A percentile compares a stretch with the other conserved stretches of the same genome.
These are phyloP conservation scores for Rhynchopsitta pachyrhyncha DNA, from an alignment of 2,113 vertebrate species.

Conservation along the genomic window DNA sequence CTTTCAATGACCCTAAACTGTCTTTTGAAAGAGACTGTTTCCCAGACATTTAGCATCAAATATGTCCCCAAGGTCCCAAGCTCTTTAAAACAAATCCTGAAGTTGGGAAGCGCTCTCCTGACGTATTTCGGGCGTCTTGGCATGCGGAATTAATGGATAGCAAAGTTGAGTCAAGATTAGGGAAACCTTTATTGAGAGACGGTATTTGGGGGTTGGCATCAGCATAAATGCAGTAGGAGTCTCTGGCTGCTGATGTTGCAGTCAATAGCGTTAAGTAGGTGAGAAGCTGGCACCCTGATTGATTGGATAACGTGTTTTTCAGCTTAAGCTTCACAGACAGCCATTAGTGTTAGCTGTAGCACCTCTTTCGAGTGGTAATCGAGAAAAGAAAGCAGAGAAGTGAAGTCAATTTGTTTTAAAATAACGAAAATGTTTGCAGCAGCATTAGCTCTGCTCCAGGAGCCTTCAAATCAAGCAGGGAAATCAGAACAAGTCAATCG, in stretches of 20 bases:
- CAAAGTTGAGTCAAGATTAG: not conserved
- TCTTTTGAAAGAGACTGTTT: not conserved
- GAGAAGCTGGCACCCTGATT: not conserved
- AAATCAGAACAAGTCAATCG: slow-evolving; percentile 29
- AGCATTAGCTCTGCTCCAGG: not conserved
- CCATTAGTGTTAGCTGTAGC: not conserved
- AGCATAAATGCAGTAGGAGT: not conserved
- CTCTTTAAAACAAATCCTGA: not conserved
- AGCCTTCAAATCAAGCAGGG: slow-evolving; percentile 18
- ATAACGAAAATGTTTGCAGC: not conserved
- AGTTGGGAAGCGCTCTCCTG: not conserved
- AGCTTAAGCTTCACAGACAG: not conserved
- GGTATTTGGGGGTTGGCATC: not conserved
- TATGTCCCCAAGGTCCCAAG: not conserved
- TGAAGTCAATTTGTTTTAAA: slow-evolving; percentile 31
- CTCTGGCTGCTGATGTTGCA: not conserved
- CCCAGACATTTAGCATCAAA: not conserved
- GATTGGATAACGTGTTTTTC: not conserved
- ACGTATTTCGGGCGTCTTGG: not conserved
- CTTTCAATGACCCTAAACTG: not conserved
- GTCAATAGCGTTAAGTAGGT: not conserved
- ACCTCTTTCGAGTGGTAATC: slow-evolving; percentile 23
- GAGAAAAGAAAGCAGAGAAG: slow-evolving; percentile 35
- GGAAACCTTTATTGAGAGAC: not conserved
- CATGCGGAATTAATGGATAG: fast-evolving